Evolutionary conservation across 2,797 vertebrate species (phyloP).

Genomic region (Phrynocephalus forsythii): DNA sequence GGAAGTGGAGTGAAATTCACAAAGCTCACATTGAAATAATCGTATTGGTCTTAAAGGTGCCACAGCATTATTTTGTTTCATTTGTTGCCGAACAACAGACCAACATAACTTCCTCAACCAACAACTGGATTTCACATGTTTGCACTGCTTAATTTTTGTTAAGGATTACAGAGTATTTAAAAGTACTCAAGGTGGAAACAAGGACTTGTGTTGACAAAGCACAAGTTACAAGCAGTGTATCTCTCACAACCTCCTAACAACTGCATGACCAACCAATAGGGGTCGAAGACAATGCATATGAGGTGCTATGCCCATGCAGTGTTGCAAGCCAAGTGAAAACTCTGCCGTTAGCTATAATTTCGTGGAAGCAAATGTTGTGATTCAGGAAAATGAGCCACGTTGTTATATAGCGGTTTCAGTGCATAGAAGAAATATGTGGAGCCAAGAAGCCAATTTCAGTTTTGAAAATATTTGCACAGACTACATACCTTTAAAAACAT

Average conservation of each 20-base stretch:
- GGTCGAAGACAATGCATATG: background rate
- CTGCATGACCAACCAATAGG: background rate
- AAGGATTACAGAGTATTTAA: background rate
- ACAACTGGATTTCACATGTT: background rate
- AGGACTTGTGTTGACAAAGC: background rate
- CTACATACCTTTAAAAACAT: slow-evolving; percentile 96
- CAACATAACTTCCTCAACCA: background rate
- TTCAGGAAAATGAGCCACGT: background rate
- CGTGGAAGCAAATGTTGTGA: background rate
- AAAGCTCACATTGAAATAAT: no score
- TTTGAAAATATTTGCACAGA: slow-evolving; percentile 4
- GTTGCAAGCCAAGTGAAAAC: no score
- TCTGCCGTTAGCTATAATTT: background rate
- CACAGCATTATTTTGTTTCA: no score
- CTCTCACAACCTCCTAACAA: background rate
- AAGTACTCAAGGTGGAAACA: background rate
- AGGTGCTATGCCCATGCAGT: background rate
- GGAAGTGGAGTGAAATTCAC: no score
- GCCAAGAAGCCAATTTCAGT: slow-evolving; percentile 26
- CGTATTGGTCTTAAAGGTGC: no score
- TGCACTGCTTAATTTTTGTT: background rate
- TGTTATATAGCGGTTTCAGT: background rate
- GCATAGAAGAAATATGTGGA: background rate
- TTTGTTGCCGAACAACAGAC: no score
- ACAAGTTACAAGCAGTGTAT: background rate